Conservation (phyloP, 1,140 invertebrate genomes). For the Heliothis subflexa region DNA sequence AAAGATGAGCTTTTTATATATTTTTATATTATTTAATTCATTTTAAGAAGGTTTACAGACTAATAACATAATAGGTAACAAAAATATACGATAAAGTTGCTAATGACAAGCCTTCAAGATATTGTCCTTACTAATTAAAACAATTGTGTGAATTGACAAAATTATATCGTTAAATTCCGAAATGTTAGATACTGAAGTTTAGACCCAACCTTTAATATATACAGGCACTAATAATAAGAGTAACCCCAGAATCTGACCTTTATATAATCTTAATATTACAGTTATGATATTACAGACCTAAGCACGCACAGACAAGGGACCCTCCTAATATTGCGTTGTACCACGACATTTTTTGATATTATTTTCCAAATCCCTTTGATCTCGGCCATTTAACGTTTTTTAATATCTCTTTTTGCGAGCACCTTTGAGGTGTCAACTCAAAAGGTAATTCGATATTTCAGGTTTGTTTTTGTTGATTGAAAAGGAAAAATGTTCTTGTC, state of each 20-base stretch:
- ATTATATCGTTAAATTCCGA: no score
- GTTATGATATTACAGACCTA: not conserved
- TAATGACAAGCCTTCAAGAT: no score
- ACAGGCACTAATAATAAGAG: not conserved
- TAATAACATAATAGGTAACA: no score
- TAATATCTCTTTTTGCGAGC: conserved; percentile 8
- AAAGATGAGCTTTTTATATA: no score
- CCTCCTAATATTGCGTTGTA: not conserved
- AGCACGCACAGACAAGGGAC: not conserved
- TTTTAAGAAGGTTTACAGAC: no score
- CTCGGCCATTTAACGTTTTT: conserved; percentile 8
- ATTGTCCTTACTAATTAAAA: no score
- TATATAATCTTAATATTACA: not conserved
- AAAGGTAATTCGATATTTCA: not conserved
- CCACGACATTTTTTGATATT: conserved; percentile 15
- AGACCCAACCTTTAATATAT: not conserved
- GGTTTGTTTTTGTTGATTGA: not conserved
- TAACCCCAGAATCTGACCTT: not conserved
- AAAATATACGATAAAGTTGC: no score
- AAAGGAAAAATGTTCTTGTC: not conserved
- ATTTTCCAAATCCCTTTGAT: conserved; percentile 20
- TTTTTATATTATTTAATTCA: no score
- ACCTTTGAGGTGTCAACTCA: conserved; percentile 4
- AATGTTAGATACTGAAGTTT: no score
- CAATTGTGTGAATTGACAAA: no score